Percentiles rank a stretch among this genome's conserved stretches.
These are phyloP conservation scores for Ypsolopha scabrella DNA, from an alignment of 2,888 invertebrate species.

Conservation along the genomic window DNA sequence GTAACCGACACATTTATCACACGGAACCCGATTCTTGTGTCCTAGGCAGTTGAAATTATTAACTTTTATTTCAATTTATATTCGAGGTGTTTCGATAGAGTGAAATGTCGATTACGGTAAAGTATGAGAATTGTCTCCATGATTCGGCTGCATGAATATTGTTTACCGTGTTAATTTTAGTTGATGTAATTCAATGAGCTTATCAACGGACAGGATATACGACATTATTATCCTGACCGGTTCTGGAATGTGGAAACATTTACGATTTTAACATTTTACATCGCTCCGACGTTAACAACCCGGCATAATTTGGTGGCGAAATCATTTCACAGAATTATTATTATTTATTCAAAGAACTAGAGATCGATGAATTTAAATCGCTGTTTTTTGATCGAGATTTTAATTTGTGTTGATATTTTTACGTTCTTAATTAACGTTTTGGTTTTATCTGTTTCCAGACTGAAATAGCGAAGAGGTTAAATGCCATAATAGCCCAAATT, in stretches of 20 bases:
- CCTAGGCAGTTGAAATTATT: no score
- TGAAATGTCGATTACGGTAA: no score
- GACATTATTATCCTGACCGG: constrained; percentile 44
- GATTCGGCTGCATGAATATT: constrained; percentile 43
- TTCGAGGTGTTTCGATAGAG: no score
- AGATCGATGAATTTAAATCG: constrained; percentile 25
- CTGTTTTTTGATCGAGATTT: neutral
- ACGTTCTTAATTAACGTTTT: neutral
- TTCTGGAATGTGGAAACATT: constrained; percentile 50
- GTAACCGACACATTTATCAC: constrained; percentile 45
- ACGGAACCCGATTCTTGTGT: no score
- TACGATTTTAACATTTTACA: constrained; percentile 23
- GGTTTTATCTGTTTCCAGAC: constrained; percentile 75
- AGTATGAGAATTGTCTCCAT: no score
- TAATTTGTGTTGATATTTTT: neutral
- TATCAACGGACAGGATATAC: constrained; percentile 35
- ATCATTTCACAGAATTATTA: constrained; percentile 28
- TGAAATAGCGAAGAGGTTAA: constrained; percentile 95
- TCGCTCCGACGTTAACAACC: constrained; percentile 24
- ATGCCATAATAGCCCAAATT: constrained; percentile 93
- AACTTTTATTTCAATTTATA: no score
- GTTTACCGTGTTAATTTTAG: constrained; percentile 64
- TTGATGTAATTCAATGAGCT: constrained; percentile 47
- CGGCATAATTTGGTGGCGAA: constrained; percentile 9
- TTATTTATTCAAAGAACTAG: constrained; percentile 38